Evolutionary conservation across 2,888 invertebrate genomes (phyloP).

Genomic region (Leistus spinibarbis): DNA sequence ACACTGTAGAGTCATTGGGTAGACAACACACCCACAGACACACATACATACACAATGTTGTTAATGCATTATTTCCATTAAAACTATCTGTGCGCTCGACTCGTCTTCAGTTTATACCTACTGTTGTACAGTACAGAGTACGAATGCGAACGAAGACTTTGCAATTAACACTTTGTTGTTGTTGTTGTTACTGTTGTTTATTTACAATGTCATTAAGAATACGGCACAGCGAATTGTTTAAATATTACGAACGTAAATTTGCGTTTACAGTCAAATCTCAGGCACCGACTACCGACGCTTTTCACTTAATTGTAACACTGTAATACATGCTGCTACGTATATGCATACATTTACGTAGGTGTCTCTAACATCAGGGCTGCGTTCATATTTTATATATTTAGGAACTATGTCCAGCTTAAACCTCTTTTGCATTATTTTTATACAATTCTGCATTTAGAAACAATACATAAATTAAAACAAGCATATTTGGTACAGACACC

Average conservation of each 20-base stretch:
- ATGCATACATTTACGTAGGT: neutral
- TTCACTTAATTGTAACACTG: conserved; percentile 29
- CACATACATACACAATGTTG: neutral
- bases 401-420: no score
- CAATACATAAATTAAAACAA: no score
- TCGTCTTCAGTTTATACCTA: neutral
- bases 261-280: conserved; percentile 34
- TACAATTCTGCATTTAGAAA: no score
- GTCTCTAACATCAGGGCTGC: neutral
- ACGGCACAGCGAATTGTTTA: conserved; percentile 34
- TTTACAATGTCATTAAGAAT: conserved; percentile 40
- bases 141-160: conserved; percentile 20
- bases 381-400: neutral
- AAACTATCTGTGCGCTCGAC: conserved; percentile 33
- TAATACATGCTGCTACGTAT: neutral
- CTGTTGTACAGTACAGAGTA: neutral
- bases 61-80: conserved; percentile 40
- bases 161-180: conserved; percentile 39
- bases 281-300: conserved; percentile 13
- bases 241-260: conserved; percentile 39
- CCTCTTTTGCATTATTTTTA: no score
- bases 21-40: no score
- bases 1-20: no score
- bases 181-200: conserved; percentile 17
- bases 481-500: no score